phyloP scores from a whole-genome alignment of 2,113 vertebrate genomes.

The Hylia prasina region DNA sequence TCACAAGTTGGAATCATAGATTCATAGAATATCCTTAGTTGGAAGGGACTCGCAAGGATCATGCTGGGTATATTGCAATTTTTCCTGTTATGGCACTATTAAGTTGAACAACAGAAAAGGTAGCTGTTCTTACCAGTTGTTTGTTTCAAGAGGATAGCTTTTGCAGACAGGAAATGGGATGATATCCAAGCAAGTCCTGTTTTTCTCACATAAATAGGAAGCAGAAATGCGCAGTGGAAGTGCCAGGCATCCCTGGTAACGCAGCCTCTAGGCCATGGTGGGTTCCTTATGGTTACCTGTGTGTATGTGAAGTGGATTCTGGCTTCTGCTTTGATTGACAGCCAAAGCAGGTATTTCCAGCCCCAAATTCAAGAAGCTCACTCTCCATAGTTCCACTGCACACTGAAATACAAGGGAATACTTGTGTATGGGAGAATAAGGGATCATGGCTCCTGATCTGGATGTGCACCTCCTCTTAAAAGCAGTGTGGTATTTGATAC shows the following conservation, averaged over 20 bases:
- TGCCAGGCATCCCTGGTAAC: neutral
- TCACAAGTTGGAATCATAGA: neutral
- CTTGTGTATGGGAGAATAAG: neutral
- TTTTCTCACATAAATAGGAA: neutral
- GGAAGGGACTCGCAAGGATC: neutral
- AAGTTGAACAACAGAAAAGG: neutral
- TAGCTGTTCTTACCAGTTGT: neutral
- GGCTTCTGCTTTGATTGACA: neutral
- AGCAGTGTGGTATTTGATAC: neutral
- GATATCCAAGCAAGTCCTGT: neutral
- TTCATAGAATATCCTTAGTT: neutral
- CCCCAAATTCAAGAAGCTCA: neutral
- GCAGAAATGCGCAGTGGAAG: neutral
- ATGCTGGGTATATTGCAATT: neutral
- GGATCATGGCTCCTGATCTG: neutral
- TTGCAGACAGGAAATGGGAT: neutral
- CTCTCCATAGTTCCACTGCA: rapidly evolving
- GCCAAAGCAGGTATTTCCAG: neutral
- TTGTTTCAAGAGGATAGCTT: neutral
- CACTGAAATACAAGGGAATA: neutral
- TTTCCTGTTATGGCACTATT: neutral
- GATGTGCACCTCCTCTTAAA: neutral
- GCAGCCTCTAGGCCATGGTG: rapidly evolving
- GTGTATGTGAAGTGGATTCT: neutral
- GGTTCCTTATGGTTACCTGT: neutral